A percentile compares a stretch with the other conserved stretches of the same genome.
These are phyloP conservation scores for Panulirus ornatus DNA, from an alignment of 1,140 invertebrate genomes.

Conservation along the genomic window DNA sequence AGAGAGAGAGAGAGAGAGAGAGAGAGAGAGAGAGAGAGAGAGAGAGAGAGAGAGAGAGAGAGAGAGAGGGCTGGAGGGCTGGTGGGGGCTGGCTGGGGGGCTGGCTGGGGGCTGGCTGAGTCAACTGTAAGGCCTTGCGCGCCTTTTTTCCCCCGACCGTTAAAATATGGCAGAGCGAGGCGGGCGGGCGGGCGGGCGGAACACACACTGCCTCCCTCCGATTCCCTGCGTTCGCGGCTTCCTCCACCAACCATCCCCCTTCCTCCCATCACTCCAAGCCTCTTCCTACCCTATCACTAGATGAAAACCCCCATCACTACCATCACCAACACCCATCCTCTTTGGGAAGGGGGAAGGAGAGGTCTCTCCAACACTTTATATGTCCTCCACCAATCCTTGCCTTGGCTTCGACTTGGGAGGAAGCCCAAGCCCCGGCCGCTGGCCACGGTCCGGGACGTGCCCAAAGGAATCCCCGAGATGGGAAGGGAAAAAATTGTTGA, in stretches of 20 bases:
- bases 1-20: neutral
- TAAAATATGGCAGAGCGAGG: constrained; percentile 48
- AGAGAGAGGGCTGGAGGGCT: constrained; percentile 25
- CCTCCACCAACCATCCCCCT: neutral
- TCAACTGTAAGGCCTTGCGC: constrained; percentile 42
- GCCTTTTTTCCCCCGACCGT: constrained; percentile 43
- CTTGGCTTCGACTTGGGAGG: too few species aligned
- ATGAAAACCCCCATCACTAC: neutral
- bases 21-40: constrained; percentile 46
- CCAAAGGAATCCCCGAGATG: constrained; percentile 59
- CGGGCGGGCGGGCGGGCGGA: too few species aligned
- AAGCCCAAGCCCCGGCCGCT: constrained; percentile 19
- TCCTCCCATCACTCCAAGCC: neutral
- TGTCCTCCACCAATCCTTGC: too few species aligned
- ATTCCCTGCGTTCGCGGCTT: neutral
- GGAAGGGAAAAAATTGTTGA: constrained; percentile 62
- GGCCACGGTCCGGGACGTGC: neutral
- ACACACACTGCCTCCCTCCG: too few species aligned
- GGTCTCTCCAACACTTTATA: too few species aligned
- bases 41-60: constrained; percentile 45
- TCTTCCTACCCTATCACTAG: neutral
- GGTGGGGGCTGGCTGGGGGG: neutral
- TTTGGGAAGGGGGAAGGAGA: too few species aligned
- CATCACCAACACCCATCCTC: neutral
- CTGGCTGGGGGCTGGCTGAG: too few species aligned